Evolutionary conservation across 2,888 invertebrate species (phyloP).

Genomic region (Mactromeris polynyma): DNA sequence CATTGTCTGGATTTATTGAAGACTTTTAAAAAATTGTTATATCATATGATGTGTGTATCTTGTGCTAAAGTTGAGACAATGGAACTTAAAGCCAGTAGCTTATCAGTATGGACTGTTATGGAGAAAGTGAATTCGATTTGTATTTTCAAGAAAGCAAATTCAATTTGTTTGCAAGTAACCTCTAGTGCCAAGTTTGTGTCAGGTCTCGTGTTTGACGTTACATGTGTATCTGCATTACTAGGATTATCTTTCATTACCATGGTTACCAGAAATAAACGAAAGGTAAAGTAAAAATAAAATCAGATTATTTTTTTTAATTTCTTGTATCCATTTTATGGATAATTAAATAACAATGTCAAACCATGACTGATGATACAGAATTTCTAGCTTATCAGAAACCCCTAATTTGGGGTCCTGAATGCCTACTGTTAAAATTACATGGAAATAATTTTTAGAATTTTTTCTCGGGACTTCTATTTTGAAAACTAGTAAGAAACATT

Average conservation of each 20-base stretch:
- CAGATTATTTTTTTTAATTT: neutral
- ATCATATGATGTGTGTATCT: neutral
- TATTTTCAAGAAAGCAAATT: neutral
- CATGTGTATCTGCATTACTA: constrained; percentile 41
- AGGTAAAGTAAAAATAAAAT: constrained; percentile 4
- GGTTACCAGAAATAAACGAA: constrained; percentile 6
- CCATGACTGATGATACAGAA: no score
- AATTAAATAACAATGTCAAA: no score
- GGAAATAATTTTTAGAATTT: no score
- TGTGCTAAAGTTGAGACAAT: neutral
- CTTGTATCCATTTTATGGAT: no score
- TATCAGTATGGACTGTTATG: constrained; percentile 14
- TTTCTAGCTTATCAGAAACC: no score
- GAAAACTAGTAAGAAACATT: no score
- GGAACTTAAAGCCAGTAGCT: neutral
- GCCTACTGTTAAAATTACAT: no score
- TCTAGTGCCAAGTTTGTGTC: constrained; percentile 31
- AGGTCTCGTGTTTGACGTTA: constrained; percentile 33
- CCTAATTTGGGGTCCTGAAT: no score
- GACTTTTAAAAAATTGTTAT: no score
- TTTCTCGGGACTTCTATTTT: no score
- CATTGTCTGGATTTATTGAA: neutral
- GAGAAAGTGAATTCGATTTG: neutral
- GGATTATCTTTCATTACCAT: constrained; percentile 41
- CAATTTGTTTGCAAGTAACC: neutral